A percentile compares a stretch with the other conserved stretches of the same genome.
These are phyloP conservation scores for Mastacembelus armatus DNA, from an alignment of 2,797 vertebrate genomes.

Conservation along the genomic window DNA sequence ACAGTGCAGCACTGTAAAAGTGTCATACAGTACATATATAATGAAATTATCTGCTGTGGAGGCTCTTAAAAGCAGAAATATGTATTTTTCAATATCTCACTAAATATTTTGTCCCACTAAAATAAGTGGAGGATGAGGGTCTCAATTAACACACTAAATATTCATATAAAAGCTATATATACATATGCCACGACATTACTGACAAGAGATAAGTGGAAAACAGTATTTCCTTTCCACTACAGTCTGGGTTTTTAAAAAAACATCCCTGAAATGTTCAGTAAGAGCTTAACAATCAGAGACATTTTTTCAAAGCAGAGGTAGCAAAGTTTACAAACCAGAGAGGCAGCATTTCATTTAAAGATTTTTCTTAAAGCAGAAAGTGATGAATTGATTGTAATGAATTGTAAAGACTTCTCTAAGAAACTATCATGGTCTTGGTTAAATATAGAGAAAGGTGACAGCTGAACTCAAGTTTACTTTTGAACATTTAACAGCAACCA, in stretches of 20 bases:
- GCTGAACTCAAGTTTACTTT: not conserved
- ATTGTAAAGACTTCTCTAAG: not conserved
- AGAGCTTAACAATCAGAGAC: too few relatives aligned
- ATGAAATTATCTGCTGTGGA: slow-evolving; percentile 3
- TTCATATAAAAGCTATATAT: too few relatives aligned
- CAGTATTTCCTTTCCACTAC: too few relatives aligned
- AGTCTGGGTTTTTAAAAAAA: too few relatives aligned
- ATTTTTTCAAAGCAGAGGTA: too few relatives aligned
- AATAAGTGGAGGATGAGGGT: not conserved
- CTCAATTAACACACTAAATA: too few relatives aligned
- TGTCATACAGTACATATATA: slow-evolving; percentile 16
- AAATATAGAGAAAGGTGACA: not conserved
- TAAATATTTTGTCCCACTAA: not conserved
- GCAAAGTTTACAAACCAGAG: too few relatives aligned
- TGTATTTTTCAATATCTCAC: not conserved
- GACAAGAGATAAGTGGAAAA: too few relatives aligned
- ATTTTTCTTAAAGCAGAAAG: slow-evolving; percentile 1
- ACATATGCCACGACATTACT: too few relatives aligned
- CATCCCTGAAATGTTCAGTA: too few relatives aligned
- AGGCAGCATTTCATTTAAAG: too few relatives aligned
- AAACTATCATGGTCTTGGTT: too few relatives aligned
- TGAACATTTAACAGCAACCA: not conserved
- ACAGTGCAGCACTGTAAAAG: slow-evolving; percentile 1
- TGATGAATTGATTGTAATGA: not conserved
- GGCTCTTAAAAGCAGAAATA: not conserved